Conservation (phyloP, 2,888 invertebrate species). For the Ormyrus thymus region DNA sequence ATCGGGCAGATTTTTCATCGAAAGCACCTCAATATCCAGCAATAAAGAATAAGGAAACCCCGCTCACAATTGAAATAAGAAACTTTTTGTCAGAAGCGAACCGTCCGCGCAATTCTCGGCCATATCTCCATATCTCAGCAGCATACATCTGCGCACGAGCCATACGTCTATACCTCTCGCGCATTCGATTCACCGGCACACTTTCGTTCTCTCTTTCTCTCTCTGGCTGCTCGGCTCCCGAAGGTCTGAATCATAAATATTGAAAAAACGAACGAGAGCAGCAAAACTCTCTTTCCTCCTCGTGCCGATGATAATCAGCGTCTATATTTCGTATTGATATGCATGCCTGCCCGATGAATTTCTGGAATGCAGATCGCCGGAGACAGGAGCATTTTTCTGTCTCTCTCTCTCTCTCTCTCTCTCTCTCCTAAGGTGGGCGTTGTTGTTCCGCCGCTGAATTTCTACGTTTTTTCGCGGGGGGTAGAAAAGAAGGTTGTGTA, state of each 20-base stretch:
- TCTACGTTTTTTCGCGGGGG: no score
- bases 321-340: slow-evolving; percentile 32
- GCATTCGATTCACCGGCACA: slow-evolving; percentile 10
- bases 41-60: slow-evolving; percentile 6
- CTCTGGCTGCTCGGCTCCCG: background rate
- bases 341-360: slow-evolving; percentile 32
- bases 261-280: slow-evolving; percentile 28
- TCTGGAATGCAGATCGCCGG: slow-evolving; percentile 44
- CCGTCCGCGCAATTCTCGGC: no score
- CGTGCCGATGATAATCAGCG: slow-evolving; percentile 39
- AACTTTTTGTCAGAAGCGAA: no score
- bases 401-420: no score
- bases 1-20: no score
- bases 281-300: background rate
- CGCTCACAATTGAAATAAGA: background rate
- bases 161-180: background rate
- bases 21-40: no score
- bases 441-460: no score
- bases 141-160: no score
- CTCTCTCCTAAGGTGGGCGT: no score
- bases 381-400: background rate
- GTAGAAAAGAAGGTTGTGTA: no score
- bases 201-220: slow-evolving; percentile 15
- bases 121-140: no score
- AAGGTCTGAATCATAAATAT: slow-evolving; percentile 36